Conservation (phyloP, 1,140 invertebrate genomes). For the Eciton burchellii region DNA sequence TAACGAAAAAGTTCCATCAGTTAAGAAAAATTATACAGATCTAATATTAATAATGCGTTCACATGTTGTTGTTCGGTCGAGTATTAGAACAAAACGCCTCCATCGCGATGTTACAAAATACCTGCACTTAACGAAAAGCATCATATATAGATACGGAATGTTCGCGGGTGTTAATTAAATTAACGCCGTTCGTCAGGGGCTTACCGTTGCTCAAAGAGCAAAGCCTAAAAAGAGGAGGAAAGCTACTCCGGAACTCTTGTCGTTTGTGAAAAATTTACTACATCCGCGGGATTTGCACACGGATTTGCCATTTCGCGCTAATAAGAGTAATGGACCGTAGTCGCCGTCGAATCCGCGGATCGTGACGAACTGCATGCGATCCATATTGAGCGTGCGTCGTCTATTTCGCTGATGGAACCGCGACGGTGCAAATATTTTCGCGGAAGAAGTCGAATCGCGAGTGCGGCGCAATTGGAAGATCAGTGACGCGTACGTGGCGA, state of each 20-base stretch:
- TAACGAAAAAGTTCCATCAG: too few species aligned
- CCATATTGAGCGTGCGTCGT: slow-evolving; percentile 16
- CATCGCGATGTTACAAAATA: neutral
- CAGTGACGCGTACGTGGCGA: neutral
- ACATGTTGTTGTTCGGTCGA: neutral
- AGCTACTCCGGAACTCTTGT: neutral
- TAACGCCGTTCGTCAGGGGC: neutral
- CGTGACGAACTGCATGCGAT: slow-evolving; percentile 7
- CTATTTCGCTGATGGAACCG: slow-evolving; percentile 69
- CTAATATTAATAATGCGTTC: neutral
- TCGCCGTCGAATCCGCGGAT: slow-evolving; percentile 16
- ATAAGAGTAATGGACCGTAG: slow-evolving; percentile 71
- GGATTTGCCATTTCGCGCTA: slow-evolving; percentile 60
- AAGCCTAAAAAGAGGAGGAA: neutral
- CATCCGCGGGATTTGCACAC: slow-evolving; percentile 32
- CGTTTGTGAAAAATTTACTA: slow-evolving; percentile 12
- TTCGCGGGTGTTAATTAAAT: slow-evolving; percentile 20
- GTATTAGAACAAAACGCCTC: neutral
- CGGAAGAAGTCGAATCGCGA: too few species aligned
- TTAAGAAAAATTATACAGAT: too few species aligned
- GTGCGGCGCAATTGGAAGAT: slow-evolving; percentile 23
- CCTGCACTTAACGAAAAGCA: neutral
- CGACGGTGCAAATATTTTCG: slow-evolving; percentile 65
- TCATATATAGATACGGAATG: neutral
- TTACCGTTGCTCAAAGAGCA: neutral